A percentile compares a stretch with the other conserved stretches of the same genome.
Conservation (phyloP, 2,797 vertebrate genomes). For the Oryzias dopingdopingensis region DNA sequence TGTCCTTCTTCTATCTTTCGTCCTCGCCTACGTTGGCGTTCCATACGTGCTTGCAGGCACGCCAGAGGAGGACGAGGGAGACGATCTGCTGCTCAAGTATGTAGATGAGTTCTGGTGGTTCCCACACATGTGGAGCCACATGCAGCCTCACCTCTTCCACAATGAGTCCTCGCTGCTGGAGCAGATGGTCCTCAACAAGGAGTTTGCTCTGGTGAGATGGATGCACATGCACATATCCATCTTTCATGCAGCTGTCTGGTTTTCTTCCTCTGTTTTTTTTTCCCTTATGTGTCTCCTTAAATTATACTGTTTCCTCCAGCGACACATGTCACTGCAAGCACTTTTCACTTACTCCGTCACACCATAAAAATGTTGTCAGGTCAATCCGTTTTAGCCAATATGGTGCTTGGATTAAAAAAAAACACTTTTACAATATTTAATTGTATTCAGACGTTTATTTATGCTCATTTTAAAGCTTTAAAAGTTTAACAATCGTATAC, state of each 20-base stretch:
- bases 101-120: slow-evolving; percentile 99
- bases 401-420: no score
- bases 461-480: no score
- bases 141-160: slow-evolving; percentile 98
- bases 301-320: slow-evolving; percentile 47
- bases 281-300: slow-evolving; percentile 36
- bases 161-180: slow-evolving; percentile 93
- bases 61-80: slow-evolving; percentile 89
- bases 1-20: slow-evolving; percentile 22
- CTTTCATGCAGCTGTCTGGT: slow-evolving; percentile 40
- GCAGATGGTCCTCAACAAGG: slow-evolving; percentile 98
- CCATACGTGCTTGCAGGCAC: slow-evolving; percentile 66
- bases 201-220: slow-evolving; percentile 91
- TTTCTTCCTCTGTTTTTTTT: slow-evolving; percentile 4
- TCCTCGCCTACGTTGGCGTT: slow-evolving; percentile 11
- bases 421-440: background rate
- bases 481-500: no score
- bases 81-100: slow-evolving; percentile 88
- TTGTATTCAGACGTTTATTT: no score
- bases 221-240: slow-evolving; percentile 5
- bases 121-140: slow-evolving; percentile 98
- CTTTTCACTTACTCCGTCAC: slow-evolving; percentile 23
- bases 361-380: slow-evolving; percentile 22
- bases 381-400: slow-evolving; percentile 3
- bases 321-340: slow-evolving; percentile 22